Base-by-base conservation (phyloP, 2,113 vertebrate genomes). In the Ciconia maguari region DNA sequence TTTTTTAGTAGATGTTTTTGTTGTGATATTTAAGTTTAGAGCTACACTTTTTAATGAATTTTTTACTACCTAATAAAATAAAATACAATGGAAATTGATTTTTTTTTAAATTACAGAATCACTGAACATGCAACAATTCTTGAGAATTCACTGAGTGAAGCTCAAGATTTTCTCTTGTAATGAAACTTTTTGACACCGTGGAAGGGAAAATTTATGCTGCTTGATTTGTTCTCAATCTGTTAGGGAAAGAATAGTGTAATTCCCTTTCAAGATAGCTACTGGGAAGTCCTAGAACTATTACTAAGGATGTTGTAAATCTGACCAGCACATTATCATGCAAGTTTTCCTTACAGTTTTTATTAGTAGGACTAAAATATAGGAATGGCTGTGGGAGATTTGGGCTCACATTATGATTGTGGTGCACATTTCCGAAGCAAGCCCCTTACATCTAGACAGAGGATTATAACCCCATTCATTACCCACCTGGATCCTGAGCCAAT, bases 51-150 rank as follows among this genome's bases (percentile, higher is more conserved):
- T 87, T 79, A 82, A 74, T 76, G 10, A 25, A 68, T 92, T 92
- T 81, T 87, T 94, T 89, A 92, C 29, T 55, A 79, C 60, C 52
- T 60, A 95, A 94, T 87, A 89, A 74, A 96, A 95, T 82, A 94
- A 95, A 95, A 91, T 86, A 60, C 36, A 96, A 66, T 71, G 27
- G 34, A 91, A 94, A 95, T 79, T 81, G 68, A 81, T 93, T 92
- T 91, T 74, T 79, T 52, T 78, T n/a, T 54, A 29, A 72, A 79
- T 82, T 89, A 76, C 44, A 66, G 44, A 86, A 65, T 41, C 52
- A 62, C 68, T 72, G 82, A 66, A 93, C 27, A 46, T 13, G 10
- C n/a, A 68, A 60, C 13, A 74, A 26, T n/a, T 38, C 38, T 38
- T 38, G 38, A 4, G 61, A 90, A 83, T 76, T 65, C 64, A 86